Base-by-base conservation (phyloP, 2,888 invertebrate species). In the Anoplius nigerrimus region DNA sequence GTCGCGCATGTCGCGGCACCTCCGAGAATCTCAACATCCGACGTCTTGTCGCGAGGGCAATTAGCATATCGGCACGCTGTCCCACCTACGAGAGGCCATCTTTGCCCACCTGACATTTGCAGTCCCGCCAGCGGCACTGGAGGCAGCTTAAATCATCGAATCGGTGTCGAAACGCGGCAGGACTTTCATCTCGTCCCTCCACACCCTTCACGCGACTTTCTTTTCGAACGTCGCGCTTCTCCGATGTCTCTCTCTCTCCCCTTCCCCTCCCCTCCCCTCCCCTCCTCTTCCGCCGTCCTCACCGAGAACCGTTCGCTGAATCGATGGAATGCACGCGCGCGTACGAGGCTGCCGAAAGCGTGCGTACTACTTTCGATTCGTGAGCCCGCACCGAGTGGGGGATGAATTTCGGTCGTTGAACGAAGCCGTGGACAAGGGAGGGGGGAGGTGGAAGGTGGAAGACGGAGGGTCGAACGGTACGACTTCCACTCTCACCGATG, bases 401-500 rank as follows among this genome's bases (percentile, higher is more conserved):
- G 16, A 27, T 58, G 72, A 79, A 81, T 75, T 80, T 82, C 76
- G 81, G 76, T 75, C 76, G 71, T 70, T 72, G 74, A 59, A 70
- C 72, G 66, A 65, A 53, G 57, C 60, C 66, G 62, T 58, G 66
- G 54, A 63, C 59, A 48, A 67, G 53, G 65, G 67, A 67, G 56
- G 68, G 68, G 66, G 60, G 66, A 69, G 20, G 20, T 42, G 42
- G 13, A 43, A 18, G 21, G 51, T 58, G n/a, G 20, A 21, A n/a
- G 13, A 13, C 13, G 61, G 53, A 52, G 43, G 62, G 13, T 52
- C 56, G 59, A 53, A 63, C 72, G 66, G 62, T 65, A 64, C 34
- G 34, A 34, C 62, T 74, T 76, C 82, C 79, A 80, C 84, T 84
- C 81, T 83, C 83, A 77, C 82, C 82, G 78, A 78, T 74, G 4